Conservation (phyloP, 2,797 vertebrate genomes). For the Lepus oiostolus region DNA sequence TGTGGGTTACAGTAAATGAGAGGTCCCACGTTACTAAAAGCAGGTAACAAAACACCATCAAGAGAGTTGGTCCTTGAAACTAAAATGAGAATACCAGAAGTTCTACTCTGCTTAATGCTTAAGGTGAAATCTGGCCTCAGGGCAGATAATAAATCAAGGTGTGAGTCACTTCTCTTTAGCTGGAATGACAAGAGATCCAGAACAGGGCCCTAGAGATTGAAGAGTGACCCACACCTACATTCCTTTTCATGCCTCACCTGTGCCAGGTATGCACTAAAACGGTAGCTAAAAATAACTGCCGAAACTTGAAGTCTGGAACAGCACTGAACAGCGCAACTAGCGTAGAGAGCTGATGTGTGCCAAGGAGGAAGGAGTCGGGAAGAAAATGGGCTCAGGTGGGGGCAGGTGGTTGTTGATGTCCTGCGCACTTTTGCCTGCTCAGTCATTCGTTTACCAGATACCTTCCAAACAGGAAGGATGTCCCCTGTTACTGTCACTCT, state of each 20-base stretch:
- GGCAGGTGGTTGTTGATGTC: not conserved
- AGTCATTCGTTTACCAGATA: not conserved
- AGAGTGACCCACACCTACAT: conserved; percentile 86
- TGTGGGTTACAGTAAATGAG: conserved; percentile 55
- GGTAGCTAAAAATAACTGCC: conserved; percentile 86
- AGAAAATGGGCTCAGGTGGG: not conserved
- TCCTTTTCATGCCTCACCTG: conserved; percentile 87
- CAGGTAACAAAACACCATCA: conserved; percentile 19
- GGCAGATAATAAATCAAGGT: conserved; percentile 54
- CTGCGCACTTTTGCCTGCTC: not conserved
- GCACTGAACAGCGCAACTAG: not conserved
- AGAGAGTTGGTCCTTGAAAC: not conserved
- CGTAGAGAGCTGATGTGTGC: not conserved
- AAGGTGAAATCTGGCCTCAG: conserved; percentile 37
- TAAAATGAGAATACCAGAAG: not conserved
- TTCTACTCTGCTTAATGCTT: not conserved
- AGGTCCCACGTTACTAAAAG: conserved; percentile 31
- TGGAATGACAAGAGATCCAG: conserved; percentile 78
- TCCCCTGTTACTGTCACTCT: not conserved
- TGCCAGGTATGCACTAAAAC: conserved; percentile 84
- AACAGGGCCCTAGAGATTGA: conserved; percentile 76
- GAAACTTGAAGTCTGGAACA: conserved; percentile 68
- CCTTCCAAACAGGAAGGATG: not conserved
- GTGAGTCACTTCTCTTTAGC: conserved; percentile 67
- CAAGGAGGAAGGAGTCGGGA: not conserved